phyloP scores from a whole-genome alignment of 2,797 vertebrate genomes.

The Xyrichtys novacula region DNA sequence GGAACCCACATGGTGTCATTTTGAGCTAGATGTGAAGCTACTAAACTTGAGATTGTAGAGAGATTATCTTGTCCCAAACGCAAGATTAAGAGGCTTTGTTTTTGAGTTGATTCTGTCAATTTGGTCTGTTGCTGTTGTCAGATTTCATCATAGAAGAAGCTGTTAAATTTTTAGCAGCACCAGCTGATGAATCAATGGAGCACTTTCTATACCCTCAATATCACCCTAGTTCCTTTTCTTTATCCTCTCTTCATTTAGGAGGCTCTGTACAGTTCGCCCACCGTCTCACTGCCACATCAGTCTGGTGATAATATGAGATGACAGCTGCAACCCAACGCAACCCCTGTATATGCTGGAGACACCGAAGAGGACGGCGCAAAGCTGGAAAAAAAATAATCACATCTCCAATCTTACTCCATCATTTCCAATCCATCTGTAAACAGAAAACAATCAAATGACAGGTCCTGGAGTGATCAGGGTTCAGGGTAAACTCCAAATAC shows the following conservation, averaged over 20 bases:
- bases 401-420: slow-evolving; percentile 51
- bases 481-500: slow-evolving; percentile 44
- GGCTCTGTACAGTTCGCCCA: slow-evolving; percentile 27
- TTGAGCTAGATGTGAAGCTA: not conserved
- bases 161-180: not conserved
- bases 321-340: slow-evolving; percentile 58
- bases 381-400: slow-evolving; percentile 36
- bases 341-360: slow-evolving; percentile 43
- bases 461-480: slow-evolving; percentile 69
- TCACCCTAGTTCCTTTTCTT: not conserved
- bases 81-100: not conserved
- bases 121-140: not conserved
- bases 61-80: not conserved
- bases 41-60: not conserved
- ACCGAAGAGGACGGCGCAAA: slow-evolving; percentile 58
- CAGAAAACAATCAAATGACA: slow-evolving; percentile 69
- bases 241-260: slow-evolving; percentile 18
- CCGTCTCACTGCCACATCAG: slow-evolving; percentile 46
- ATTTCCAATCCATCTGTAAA: slow-evolving; percentile 71
- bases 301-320: slow-evolving; percentile 60
- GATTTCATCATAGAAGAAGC: not conserved
- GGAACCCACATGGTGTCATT: not conserved
- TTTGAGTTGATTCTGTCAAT: not conserved
- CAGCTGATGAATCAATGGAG: not conserved
- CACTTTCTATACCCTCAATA: not conserved